Evolutionary conservation across 2,888 invertebrate species (phyloP).

Genomic region (Mesorhabditis spiculigera): DNA sequence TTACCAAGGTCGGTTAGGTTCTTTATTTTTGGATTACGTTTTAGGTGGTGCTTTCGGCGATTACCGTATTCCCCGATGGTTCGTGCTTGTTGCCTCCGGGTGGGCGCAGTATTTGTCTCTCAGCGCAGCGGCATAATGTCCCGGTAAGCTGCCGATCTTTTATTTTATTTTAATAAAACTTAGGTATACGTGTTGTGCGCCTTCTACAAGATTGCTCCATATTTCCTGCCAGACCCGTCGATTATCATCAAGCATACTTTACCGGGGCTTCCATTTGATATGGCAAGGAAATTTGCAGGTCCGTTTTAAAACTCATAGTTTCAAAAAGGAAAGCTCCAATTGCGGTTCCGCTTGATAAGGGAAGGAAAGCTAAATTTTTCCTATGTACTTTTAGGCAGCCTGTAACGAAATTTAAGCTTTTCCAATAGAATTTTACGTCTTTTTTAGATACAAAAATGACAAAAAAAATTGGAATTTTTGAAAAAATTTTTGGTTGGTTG

Average conservation of each 20-base stretch:
- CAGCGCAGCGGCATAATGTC: conserved; percentile 45
- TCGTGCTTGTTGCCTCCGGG: conserved; percentile 47
- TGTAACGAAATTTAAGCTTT: background rate
- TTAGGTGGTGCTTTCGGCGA: conserved; percentile 42
- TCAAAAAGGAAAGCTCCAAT: background rate
- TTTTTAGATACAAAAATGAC: no score
- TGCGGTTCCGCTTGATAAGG: background rate
- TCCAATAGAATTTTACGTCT: background rate
- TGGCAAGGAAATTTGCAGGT: conserved; percentile 17
- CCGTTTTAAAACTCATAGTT: background rate
- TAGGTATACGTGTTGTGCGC: conserved; percentile 39
- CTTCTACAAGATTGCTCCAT: conserved; percentile 42
- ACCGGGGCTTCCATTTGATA: conserved; percentile 14
- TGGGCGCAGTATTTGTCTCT: conserved; percentile 40
- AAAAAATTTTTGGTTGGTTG: no score
- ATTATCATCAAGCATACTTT: conserved; percentile 17
- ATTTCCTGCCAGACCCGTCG: conserved; percentile 27
- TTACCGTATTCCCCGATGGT: conserved; percentile 50
- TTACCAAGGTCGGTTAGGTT: conserved; percentile 22
- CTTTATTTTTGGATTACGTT: background rate
- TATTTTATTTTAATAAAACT: background rate
- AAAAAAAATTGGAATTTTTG: no score
- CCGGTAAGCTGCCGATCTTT: conserved; percentile 23
- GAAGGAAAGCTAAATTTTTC: background rate
- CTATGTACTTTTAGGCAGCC: no score